Conservation (phyloP, 2,888 invertebrate species). For the Pycnomerus fuliginosus region DNA sequence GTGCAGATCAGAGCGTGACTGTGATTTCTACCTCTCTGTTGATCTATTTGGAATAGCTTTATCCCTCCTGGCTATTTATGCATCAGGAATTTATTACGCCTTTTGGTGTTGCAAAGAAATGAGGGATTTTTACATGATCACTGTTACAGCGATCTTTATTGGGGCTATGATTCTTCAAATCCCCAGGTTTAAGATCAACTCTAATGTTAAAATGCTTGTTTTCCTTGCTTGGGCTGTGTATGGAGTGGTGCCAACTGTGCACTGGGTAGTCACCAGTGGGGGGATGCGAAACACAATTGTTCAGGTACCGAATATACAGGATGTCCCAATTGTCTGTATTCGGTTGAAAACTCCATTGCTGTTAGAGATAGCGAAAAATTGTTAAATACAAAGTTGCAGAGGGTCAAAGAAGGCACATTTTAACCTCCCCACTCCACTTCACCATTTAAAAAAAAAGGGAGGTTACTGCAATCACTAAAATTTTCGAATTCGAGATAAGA, state of each 20-base stretch:
- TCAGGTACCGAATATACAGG: too few species aligned
- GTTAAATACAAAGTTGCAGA: too few species aligned
- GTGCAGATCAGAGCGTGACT: constrained; percentile 85
- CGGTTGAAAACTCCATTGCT: too few species aligned
- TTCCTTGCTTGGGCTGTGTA: constrained; percentile 87
- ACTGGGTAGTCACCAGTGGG: constrained; percentile 89
- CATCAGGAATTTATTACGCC: constrained; percentile 94
- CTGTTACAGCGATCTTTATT: constrained; percentile 78
- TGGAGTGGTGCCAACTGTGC: constrained; percentile 86
- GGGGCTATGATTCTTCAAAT: constrained; percentile 79
- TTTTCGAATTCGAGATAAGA: too few species aligned
- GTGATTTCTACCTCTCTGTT: constrained; percentile 81
- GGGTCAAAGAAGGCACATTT: too few species aligned
- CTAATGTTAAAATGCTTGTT: constrained; percentile 72
- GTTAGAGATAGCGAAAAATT: too few species aligned
- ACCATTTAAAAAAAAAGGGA: too few species aligned
- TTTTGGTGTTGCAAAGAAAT: constrained; percentile 77
- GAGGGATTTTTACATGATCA: constrained; percentile 73
- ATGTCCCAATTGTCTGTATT: too few species aligned
- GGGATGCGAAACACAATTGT: constrained; percentile 86
- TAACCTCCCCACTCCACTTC: too few species aligned
- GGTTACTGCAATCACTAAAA: too few species aligned
- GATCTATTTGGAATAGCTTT: constrained; percentile 93
- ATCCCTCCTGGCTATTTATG: constrained; percentile 90
- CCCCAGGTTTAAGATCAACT: constrained; percentile 69